Conservation (phyloP, 2,888 invertebrate species). For the Crioceris asparagi region DNA sequence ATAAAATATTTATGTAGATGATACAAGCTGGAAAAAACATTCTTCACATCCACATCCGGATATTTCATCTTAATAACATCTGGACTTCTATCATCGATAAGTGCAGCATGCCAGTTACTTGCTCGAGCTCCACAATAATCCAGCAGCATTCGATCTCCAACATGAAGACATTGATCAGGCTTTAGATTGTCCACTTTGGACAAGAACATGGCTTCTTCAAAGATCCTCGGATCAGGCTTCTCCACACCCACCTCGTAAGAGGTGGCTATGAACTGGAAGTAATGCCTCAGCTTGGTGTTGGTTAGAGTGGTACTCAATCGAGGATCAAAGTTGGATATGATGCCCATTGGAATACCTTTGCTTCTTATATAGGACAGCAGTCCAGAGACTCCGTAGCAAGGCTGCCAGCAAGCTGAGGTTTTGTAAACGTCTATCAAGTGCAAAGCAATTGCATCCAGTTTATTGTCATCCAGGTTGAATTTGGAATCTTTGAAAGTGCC, state of each 20-base stretch:
- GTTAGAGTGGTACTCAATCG: constrained; percentile 57
- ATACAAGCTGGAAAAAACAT: constrained; percentile 41
- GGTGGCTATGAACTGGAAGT: constrained; percentile 69
- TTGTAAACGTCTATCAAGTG: constrained; percentile 59
- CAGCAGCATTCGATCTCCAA: constrained; percentile 65
- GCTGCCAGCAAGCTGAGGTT: constrained; percentile 63
- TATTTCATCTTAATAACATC: constrained; percentile 35
- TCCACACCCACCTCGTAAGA: constrained; percentile 64
- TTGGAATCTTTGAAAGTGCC: constrained; percentile 51
- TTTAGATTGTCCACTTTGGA: constrained; percentile 38
- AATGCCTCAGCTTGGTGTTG: constrained; percentile 53
- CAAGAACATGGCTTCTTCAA: constrained; percentile 47
- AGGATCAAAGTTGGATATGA: constrained; percentile 85
- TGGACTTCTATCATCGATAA: constrained; percentile 37
- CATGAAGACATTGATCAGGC: constrained; percentile 62
- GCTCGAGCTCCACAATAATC: constrained; percentile 70
- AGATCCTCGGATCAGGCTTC: constrained; percentile 70
- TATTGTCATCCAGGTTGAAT: constrained; percentile 30
- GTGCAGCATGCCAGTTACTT: constrained; percentile 64
- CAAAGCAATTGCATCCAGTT: constrained; percentile 43
- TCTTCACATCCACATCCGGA: constrained; percentile 34
- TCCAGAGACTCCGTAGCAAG: constrained; percentile 51
- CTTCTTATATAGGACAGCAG: constrained; percentile 50
- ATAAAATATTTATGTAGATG: constrained; percentile 39
- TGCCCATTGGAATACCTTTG: constrained; percentile 48